Conservation (phyloP, 2,113 vertebrate genomes). For the Paracanthobrama guichenoti region DNA sequence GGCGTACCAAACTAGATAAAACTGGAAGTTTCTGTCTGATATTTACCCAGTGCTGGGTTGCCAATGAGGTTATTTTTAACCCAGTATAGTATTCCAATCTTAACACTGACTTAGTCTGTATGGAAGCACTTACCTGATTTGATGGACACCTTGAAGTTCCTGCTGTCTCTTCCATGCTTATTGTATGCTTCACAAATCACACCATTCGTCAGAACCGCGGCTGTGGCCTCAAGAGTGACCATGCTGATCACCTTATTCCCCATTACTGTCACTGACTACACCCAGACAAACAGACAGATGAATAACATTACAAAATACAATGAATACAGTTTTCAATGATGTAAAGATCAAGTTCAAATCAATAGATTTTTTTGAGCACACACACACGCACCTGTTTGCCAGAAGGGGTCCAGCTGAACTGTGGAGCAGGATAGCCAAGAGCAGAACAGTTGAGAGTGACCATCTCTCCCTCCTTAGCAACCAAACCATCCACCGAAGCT, state of each 20-base stretch:
- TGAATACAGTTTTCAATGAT: background rate
- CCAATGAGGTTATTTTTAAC: background rate
- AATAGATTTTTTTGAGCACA: background rate
- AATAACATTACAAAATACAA: background rate
- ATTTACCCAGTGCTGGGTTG: background rate
- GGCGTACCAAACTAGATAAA: background rate
- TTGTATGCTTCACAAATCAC: conserved; percentile 78
- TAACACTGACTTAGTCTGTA: background rate
- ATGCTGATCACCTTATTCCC: conserved; percentile 75
- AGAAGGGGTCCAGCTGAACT: conserved; percentile 72
- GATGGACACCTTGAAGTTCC: conserved; percentile 65
- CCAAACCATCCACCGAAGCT: background rate
- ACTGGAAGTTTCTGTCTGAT: background rate
- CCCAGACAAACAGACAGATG: conserved; percentile 23
- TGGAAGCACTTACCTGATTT: conserved; percentile 51
- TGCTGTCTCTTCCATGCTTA: conserved; percentile 63
- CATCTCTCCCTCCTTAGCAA: conserved; percentile 52
- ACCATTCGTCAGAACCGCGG: conserved; percentile 70
- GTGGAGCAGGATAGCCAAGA: conserved; percentile 70
- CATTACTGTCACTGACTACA: conserved; percentile 65
- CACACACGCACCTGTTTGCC: conserved; percentile 65
- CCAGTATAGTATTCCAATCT: background rate
- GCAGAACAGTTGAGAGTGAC: conserved; percentile 70
- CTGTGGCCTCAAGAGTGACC: conserved; percentile 72
- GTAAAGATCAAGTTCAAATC: background rate